These are phyloP conservation scores for Chloropsis cyanopogon DNA, from an alignment of 2,113 vertebrate genomes.

Conservation along the genomic window DNA sequence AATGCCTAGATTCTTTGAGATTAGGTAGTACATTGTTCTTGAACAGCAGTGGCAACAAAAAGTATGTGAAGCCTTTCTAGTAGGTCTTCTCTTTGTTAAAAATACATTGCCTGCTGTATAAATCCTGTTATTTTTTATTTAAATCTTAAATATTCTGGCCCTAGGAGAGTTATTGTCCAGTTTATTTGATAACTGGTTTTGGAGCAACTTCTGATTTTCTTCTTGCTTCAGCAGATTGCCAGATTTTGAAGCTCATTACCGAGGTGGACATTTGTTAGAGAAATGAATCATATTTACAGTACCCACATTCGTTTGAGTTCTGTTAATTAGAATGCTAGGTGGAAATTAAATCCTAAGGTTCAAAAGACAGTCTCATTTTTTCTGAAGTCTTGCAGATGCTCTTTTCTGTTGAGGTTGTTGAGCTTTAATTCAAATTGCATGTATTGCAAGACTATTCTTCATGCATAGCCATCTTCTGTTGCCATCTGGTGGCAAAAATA, in stretches of 20 bases:
- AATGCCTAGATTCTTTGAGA: neutral
- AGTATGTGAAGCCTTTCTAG: neutral
- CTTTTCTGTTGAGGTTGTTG: neutral
- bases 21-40: neutral
- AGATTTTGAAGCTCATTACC: neutral
- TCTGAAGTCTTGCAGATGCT: neutral
- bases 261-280: neutral
- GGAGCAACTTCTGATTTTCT: neutral
- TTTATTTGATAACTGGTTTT: neutral
- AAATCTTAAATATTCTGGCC: neutral
- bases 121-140: neutral
- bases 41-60: neutral
- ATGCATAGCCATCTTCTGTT: neutral
- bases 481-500: conserved; percentile 42
- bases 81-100: neutral
- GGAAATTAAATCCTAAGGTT: neutral
- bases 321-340: neutral
- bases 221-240: neutral
- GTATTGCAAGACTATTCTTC: neutral
- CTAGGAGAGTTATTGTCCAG: neutral
- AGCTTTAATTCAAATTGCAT: neutral
- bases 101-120: neutral
- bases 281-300: neutral
- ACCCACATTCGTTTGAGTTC: neutral
- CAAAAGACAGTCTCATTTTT: neutral